Evolutionary conservation across 2,113 vertebrate species (phyloP).

Genomic region (Alexandromys fortis): DNA sequence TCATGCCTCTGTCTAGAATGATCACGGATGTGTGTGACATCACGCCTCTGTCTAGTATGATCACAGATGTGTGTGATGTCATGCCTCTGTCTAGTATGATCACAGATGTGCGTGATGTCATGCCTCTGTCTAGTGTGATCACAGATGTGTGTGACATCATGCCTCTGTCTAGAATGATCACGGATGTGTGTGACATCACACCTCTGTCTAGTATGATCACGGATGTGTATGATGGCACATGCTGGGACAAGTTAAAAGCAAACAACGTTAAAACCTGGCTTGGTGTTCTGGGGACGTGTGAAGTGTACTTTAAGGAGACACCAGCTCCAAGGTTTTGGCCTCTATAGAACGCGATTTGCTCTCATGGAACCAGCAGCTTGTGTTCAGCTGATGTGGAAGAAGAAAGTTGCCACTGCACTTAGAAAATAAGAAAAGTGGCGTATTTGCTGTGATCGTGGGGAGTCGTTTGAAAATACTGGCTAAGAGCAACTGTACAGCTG

Average conservation of each 20-base stretch:
- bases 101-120: background rate
- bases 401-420: background rate
- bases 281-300: background rate
- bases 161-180: too few relatives aligned
- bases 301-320: background rate
- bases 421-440: slow-evolving; percentile 31
- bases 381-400: slow-evolving; percentile 3
- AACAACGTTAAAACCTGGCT: background rate
- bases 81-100: background rate
- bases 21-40: too few relatives aligned
- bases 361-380: background rate
- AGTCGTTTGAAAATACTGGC: background rate
- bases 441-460: slow-evolving; percentile 24
- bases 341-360: slow-evolving; percentile 39
- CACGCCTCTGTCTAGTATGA: too few relatives aligned
- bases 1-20: too few relatives aligned
- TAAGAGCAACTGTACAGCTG: slow-evolving; percentile 2
- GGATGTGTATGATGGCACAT: background rate
- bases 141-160: too few relatives aligned
- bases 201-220: too few relatives aligned
- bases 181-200: too few relatives aligned
- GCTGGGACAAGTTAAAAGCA: background rate
- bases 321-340: slow-evolving; percentile 36
- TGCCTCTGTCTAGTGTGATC: too few relatives aligned
- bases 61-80: background rate